Conservation (phyloP, 2,888 invertebrate genomes). For the Epsilonema sp. region DNA sequence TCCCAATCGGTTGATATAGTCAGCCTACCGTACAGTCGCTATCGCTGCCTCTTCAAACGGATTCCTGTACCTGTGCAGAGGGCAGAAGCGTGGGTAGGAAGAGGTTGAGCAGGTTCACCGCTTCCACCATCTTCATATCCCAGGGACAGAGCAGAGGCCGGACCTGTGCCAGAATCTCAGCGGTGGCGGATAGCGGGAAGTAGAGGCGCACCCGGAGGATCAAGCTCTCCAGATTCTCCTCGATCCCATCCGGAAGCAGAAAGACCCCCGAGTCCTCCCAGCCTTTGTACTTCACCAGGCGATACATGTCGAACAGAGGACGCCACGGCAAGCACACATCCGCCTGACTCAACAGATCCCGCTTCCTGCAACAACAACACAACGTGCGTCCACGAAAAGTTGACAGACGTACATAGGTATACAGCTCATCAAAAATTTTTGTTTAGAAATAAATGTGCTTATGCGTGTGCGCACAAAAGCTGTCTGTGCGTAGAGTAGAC, state of each 20-base stretch:
- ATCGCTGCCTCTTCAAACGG: too few relatives aligned
- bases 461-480: too few relatives aligned
- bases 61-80: too few relatives aligned
- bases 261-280: conserved; percentile 15
- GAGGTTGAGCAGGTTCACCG: conserved; percentile 44
- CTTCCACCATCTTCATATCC: conserved; percentile 34
- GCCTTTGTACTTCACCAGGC: conserved; percentile 21
- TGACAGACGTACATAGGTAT: too few relatives aligned
- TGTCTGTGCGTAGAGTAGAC: too few relatives aligned
- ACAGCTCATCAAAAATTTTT: too few relatives aligned
- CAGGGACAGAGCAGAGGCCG: conserved; percentile 58
- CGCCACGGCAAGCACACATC: conserved; percentile 66
- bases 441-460: too few relatives aligned
- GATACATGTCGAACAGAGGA: conserved; percentile 50
- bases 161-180: conserved; percentile 54
- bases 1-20: too few relatives aligned
- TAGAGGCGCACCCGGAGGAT: conserved; percentile 36
- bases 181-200: conserved; percentile 50
- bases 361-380: conserved; percentile 54
- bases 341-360: conserved; percentile 49
- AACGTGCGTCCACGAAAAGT: too few relatives aligned
- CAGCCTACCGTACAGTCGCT: too few relatives aligned
- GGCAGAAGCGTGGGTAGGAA: conserved; percentile 53
- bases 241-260: conserved; percentile 28
- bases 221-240: conserved; percentile 27